Base-by-base conservation (phyloP, 2,113 vertebrate species). In the Phylloscopus trochiloides region DNA sequence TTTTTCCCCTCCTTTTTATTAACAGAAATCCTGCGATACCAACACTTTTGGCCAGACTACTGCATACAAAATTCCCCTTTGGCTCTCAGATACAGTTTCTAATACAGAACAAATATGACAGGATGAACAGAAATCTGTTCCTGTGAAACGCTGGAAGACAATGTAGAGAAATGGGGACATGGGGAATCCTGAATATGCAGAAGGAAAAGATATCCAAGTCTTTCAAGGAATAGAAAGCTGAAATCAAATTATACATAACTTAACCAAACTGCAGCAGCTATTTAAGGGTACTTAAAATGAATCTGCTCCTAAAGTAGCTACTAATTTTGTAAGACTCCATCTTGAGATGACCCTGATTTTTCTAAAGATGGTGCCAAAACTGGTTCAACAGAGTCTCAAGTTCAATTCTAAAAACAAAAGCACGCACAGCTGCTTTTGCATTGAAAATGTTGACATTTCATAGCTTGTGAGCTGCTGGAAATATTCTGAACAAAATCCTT, bases 331-430 rank as follows among this genome's bases (percentile, higher is more conserved):
- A 68, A 83, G 54, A 36, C 12, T 89, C 38, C 65, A 18, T 79
- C 59, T 86, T 92, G 54, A 94, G 57, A 91, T 68, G 62, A 79
- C 29, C 63, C 20, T 92, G 67, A 83, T 79, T 86, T 93, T 90
- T 77, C 50, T 65, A 52, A 86, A 88, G 63, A 54, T 38, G 32
- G 21, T 93, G 34, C 38, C 4, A 2, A 86, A 88, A 66, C 24
- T 50, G 28, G 50, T 68, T 72, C 51, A 76, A 68, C 50, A 52
- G 52, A 84, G 51, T 45, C 51, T 86, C 29, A 79, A 86, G 34
- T 54, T 82, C 65, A 86, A 58, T 16, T 17, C 29, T 40, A 75
- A 68, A 91, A 90, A 42, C 48, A 78, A 94, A 94, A 85, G 61
- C 28, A 38, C 47, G 40, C 1, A 12, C 58, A 54, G 82, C 31